phyloP scores from a whole-genome alignment of 2,113 vertebrate genomes.

The Chelonoidis abingdonii region DNA sequence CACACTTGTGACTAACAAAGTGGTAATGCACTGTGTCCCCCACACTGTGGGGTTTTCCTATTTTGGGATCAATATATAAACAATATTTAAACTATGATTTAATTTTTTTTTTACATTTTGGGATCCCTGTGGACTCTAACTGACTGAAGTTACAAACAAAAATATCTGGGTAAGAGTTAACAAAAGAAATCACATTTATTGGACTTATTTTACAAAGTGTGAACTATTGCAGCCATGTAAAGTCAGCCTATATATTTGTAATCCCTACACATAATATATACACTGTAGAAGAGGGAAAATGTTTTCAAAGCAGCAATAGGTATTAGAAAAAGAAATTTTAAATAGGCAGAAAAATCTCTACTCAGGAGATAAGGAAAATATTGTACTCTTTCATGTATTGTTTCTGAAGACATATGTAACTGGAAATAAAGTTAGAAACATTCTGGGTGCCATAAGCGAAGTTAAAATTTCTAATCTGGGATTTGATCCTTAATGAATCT shows the following conservation, averaged over 20 bases:
- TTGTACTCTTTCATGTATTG: neutral
- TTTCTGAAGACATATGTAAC: constrained; percentile 2
- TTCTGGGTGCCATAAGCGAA: neutral
- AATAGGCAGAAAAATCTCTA: neutral
- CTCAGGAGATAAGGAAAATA: neutral
- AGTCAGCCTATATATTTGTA: neutral
- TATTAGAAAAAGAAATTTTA: neutral
- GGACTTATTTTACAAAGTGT: rapidly evolving
- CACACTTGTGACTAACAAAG: neutral
- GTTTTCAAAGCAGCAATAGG: neutral
- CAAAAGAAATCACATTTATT: neutral
- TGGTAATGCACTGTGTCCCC: neutral
- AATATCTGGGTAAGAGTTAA: neutral
- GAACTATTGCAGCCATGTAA: rapidly evolving
- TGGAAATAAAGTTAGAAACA: neutral
- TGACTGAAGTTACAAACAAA: neutral
- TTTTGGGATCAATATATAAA: neutral
- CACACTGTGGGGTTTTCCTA: neutral
- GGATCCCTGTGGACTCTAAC: neutral
- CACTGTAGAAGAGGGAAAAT: neutral
- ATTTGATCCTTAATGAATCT: constrained; percentile 14
- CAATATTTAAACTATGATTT: neutral
- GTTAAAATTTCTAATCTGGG: neutral
- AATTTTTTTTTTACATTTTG: neutral
- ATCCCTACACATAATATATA: neutral